Evolutionary conservation across 1,140 invertebrate species (phyloP), one percentile per base, ranked within the genome.

Genomic region (Drosophila littoralis): DNA sequence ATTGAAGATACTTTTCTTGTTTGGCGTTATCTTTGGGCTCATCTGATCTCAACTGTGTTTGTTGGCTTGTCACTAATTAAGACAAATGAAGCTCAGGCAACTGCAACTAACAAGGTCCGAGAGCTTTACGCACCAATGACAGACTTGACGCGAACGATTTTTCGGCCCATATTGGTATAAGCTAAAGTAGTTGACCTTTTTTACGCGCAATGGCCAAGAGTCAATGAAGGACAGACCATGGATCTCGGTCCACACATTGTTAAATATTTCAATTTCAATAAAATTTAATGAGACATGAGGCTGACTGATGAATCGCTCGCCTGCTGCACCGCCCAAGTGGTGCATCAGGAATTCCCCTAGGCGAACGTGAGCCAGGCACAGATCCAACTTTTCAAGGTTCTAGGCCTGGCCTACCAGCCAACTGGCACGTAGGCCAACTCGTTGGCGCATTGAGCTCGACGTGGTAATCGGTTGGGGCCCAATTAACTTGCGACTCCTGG

Each of bases 331-430:
- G 50, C 13, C 42, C 58, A 68, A 40, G 12, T 73, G 60, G 48
- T 54, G 59, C 67, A 54, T 51, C 76, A 80, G 77, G 73, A 89
- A 77, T 84, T 83, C 83, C 76, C 81, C 58, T 65, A 28, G 59
- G 42, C 12, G 42, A 59, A 60, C 72, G 66, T 80, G 70, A 52
- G 36, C 15, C 42, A 59, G 60, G 68, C 65, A 43, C 66, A 73
- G 75, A 89, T 89, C 77, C 22, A 28, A 28, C 77, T 84, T 80
- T 78, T 89, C 84, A 89, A 89, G 84, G 84, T 84, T 81, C 51
- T 38, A 43, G 54, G 22, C 42, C 32, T 40, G 57, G 77, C 38
- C 46, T 84, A 89, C 84, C 80, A 78, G 84, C 77, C 59, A 68
- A 15, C 48, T 45, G 50, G 79, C 82, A 86, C 81, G 84, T 89